phyloP scores from a whole-genome alignment of 2,888 invertebrate species.

The Nezara viridula region DNA sequence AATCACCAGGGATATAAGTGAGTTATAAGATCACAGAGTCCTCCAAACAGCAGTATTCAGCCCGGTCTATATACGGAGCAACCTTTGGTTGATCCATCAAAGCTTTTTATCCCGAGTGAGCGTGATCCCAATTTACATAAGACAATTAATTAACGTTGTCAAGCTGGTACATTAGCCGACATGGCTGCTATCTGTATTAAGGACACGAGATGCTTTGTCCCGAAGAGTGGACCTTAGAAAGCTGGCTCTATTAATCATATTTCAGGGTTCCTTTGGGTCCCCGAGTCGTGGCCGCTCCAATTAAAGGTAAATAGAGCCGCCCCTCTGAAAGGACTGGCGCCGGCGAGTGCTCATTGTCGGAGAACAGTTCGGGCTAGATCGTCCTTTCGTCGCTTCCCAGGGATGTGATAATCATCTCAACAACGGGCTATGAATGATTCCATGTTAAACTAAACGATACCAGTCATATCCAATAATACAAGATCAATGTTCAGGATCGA shows the following conservation, averaged over 20 bases:
- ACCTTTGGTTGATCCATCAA: background rate
- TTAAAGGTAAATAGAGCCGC: slow-evolving; percentile 48
- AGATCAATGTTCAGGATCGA: too few species aligned
- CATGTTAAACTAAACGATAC: background rate
- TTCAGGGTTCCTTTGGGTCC: slow-evolving; percentile 18
- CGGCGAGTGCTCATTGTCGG: background rate
- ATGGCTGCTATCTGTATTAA: slow-evolving; percentile 54
- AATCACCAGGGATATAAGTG: background rate
- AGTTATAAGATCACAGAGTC: background rate
- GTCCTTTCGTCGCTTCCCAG: background rate
- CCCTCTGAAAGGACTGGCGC: slow-evolving; percentile 31
- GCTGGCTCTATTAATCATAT: slow-evolving; percentile 37
- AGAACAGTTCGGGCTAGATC: background rate
- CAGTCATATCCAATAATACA: too few species aligned
- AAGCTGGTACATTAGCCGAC: slow-evolving; percentile 54
- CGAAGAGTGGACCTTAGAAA: slow-evolving; percentile 18
- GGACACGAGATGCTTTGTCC: slow-evolving; percentile 49
- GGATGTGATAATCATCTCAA: background rate
- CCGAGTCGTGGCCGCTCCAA: background rate
- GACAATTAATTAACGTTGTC: slow-evolving; percentile 58
- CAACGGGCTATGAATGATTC: background rate
- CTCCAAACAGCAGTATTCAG: background rate
- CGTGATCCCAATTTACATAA: slow-evolving; percentile 57
- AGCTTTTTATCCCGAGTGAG: slow-evolving; percentile 20
- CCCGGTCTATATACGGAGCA: background rate